A percentile compares a stretch with the other conserved stretches of the same genome.
phyloP scores from a whole-genome alignment of 2,113 vertebrate genomes.

The Gallinago media region DNA sequence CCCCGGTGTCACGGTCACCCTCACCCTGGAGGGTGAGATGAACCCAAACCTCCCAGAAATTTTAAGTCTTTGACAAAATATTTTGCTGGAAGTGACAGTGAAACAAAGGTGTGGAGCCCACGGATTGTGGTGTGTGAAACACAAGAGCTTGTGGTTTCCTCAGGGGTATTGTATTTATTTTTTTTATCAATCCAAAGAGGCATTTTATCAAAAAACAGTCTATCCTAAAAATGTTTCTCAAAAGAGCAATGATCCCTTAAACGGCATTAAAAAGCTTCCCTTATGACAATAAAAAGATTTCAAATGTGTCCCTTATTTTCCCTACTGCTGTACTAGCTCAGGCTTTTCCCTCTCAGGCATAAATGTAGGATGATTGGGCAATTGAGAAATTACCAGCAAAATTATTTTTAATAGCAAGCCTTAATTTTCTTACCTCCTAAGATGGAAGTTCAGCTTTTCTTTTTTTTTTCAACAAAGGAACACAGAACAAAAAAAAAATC shows the following conservation, averaged over 20 bases:
- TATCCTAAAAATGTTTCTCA: background rate
- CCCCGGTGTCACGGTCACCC: background rate
- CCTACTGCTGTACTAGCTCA: background rate
- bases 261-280: background rate
- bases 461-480: background rate
- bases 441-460: background rate
- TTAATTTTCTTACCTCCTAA: background rate
- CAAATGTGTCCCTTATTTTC: background rate
- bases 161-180: background rate
- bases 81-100: background rate
- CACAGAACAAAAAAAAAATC: background rate
- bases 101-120: background rate
- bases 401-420: background rate
- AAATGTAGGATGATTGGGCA: background rate
- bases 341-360: background rate
- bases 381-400: background rate
- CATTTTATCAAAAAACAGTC: background rate
- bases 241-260: background rate
- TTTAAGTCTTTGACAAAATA: conserved; percentile 9
- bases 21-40: background rate
- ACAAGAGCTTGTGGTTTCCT: background rate
- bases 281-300: background rate
- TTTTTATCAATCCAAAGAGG: background rate
- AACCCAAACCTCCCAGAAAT: background rate
- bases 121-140: background rate